Conservation (phyloP, 2,797 vertebrate species). For the Eulemur mongoz region DNA sequence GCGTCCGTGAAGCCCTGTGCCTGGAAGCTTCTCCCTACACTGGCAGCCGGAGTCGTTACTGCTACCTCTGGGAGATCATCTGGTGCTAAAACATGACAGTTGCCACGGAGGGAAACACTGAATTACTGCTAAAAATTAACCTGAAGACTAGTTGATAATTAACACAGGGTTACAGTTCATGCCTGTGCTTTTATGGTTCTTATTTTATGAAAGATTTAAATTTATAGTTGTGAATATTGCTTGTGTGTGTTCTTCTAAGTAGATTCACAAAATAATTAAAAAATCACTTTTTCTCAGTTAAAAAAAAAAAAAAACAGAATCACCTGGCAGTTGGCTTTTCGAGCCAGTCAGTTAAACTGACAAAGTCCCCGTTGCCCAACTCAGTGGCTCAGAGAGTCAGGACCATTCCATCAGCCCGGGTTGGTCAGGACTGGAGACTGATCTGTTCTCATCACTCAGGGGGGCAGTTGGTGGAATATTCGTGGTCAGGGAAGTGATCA, state of each 20-base stretch:
- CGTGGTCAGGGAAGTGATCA: too few relatives aligned
- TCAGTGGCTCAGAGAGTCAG: not conserved
- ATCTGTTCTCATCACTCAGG: not conserved
- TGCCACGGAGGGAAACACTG: conserved; percentile 85
- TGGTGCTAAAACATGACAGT: conserved; percentile 87
- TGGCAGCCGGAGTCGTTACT: conserved; percentile 83
- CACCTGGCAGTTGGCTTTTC: not conserved
- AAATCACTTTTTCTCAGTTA: too few relatives aligned
- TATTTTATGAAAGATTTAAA: conserved; percentile 84
- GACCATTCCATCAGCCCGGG: not conserved
- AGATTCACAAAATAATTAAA: conserved; percentile 87
- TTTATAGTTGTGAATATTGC: conserved; percentile 88
- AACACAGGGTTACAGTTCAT: conserved; percentile 86
- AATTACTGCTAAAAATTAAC: not conserved
- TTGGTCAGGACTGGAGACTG: not conserved
- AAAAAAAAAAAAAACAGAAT: too few relatives aligned
- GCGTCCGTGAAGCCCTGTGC: conserved; percentile 80
- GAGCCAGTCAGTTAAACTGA: not conserved
- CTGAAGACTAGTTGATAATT: conserved; percentile 78
- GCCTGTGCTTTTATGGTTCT: conserved; percentile 84
- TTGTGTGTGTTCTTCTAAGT: conserved; percentile 87
- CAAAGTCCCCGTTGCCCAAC: not conserved
- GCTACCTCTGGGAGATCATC: conserved; percentile 85
- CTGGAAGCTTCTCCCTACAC: conserved; percentile 78
- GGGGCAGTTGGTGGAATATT: too few relatives aligned